Base-by-base conservation (phyloP, 2,113 vertebrate genomes). In the Aegotheles bennettii region DNA sequence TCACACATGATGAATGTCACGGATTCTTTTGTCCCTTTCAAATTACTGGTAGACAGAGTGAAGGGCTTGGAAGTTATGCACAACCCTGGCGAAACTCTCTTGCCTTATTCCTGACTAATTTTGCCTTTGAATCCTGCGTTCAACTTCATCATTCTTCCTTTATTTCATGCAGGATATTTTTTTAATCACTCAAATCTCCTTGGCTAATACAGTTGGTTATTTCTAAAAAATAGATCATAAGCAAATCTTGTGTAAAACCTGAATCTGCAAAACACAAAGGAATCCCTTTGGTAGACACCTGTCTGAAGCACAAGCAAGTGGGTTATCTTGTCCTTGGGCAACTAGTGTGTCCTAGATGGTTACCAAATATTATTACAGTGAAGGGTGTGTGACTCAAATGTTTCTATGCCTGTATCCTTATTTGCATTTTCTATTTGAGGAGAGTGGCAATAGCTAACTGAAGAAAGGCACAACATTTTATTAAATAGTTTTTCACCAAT, bases 21-120 rank as follows among this genome's bases (percentile, higher is more conserved):
- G 3, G 93, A 94, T 94, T 88, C 88, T 87, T 93, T 94, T 93
- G 88, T 93, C 40, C 38, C 15, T 87, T 94, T 94, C 56, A 87
- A 35, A 82, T 82, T 67, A 60, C 64, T 90, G 36, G 67, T 85
- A 69, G 70, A 76, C 48, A 76, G 48, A 17, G 36, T 36, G 54
- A 89, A 80, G 45, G 18, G 63, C 70, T 77, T 94, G 45, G 9
- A 80, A 47, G 45, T 68, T 84, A 51, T 5, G 13, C 25, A 43
- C 16, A 74, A 13, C 31, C 38, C n/a, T 88, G 25, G 25, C 93
- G 40, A 40, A 80, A 86, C 23, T 79, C 23, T 65, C 9, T n/a
- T 90, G 29, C 21, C 31, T 83, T 92, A 51, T 60, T 77, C 29
- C 31, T 74, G 29, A 25, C 90, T 47, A 77, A 40, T 74, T 88